Percentiles rank a stretch among this genome's conserved stretches.
Conservation (phyloP, 2,797 vertebrate genomes). For the Lycodopsis pacificus region DNA sequence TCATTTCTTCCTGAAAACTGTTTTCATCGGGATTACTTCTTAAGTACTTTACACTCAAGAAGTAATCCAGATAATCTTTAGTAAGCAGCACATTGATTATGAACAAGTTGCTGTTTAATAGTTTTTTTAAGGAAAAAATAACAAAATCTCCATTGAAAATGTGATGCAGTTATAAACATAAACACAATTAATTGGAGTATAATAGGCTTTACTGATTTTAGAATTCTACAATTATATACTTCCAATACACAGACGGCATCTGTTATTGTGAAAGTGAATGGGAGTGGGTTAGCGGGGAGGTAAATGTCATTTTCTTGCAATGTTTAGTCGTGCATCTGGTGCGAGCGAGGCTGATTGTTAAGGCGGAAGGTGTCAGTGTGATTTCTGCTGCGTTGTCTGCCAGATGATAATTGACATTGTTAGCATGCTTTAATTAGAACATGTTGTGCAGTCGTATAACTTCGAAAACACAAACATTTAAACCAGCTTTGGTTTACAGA, state of each 20-base stretch:
- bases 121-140: background rate
- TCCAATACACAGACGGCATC: background rate
- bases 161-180: background rate
- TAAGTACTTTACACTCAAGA: background rate
- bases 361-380: slow-evolving; percentile 1
- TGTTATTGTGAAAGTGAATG: background rate
- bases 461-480: slow-evolving; percentile 27
- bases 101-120: background rate
- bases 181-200: background rate
- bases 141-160: background rate
- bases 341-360: background rate
- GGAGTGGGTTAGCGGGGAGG: background rate
- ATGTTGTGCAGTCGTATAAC: background rate
- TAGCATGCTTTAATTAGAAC: background rate
- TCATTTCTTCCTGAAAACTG: background rate
- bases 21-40: background rate
- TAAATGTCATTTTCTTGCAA: slow-evolving; percentile 9
- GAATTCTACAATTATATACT: background rate
- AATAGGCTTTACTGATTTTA: background rate
- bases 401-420: slow-evolving; percentile 27
- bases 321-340: slow-evolving; percentile 16
- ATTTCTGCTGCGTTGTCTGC: slow-evolving; percentile 2
- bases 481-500: slow-evolving; percentile 28
- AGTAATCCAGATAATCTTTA: background rate
- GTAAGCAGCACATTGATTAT: background rate